These are phyloP conservation scores for Tribolium freemani DNA, from an alignment of 2,888 invertebrate species.

Conservation along the genomic window DNA sequence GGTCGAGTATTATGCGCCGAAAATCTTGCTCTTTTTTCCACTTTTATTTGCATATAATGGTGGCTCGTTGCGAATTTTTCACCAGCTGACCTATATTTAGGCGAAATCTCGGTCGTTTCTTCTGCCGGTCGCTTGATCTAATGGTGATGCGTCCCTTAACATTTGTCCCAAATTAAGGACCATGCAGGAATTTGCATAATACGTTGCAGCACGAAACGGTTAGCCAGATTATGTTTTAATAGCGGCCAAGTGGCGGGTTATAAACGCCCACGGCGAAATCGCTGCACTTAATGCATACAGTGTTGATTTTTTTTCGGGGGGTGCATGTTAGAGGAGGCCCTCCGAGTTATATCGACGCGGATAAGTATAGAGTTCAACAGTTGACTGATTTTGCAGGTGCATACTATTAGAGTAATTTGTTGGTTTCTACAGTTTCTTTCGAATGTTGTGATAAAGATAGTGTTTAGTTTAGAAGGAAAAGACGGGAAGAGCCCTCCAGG, in stretches of 20 bases:
- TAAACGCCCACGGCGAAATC: conserved; percentile 19
- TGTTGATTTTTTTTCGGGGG: conserved; percentile 3
- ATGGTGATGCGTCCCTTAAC: conserved; percentile 40
- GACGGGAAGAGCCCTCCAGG: background rate
- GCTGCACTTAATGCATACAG: conserved; percentile 2
- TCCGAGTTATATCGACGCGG: conserved; percentile 6
- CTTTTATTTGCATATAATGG: conserved; percentile 41
- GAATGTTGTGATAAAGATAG: background rate
- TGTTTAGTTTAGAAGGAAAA: background rate
- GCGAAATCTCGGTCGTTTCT: conserved; percentile 13
- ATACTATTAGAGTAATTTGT: background rate
- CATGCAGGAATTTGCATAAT: conserved; percentile 36
- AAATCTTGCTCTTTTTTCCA: conserved; percentile 11
- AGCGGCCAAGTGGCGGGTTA: conserved; percentile 32
- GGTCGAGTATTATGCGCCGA: conserved; percentile 3
- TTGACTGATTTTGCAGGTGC: conserved; percentile 23
- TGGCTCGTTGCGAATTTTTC: conserved; percentile 30
- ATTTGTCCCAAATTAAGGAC: conserved; percentile 42
- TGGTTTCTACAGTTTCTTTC: background rate
- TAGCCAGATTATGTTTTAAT: conserved; percentile 42
- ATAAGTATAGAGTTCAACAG: conserved; percentile 13
- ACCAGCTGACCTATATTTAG: conserved; percentile 39
- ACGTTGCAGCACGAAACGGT: conserved; percentile 39
- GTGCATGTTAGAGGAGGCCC: conserved; percentile 13
- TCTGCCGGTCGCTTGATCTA: conserved; percentile 34